Base-by-base conservation (phyloP, 64 coral and sea anemone species). In the Actinia tenebrosa region DNA sequence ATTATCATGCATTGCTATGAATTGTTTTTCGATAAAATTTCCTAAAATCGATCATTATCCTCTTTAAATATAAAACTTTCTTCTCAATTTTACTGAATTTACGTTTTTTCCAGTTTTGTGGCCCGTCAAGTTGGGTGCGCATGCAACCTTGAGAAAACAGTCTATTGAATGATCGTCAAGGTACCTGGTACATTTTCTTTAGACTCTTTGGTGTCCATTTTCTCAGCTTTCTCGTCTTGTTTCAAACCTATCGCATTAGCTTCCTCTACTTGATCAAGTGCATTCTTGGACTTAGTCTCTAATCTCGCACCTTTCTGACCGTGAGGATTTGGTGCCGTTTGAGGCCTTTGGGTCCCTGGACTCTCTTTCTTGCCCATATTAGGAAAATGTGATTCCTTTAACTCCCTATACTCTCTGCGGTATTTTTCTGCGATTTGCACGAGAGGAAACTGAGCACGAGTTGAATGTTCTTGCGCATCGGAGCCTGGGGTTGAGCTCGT, bases 381-480 rank as follows among this genome's bases (percentile, higher is more conserved):
- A 4, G 83, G 83, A 64, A 85, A 13, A 62, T 26, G 44, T 16
- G 83, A 59, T 16, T 87, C 44, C 20, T 83, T 87, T 80, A 69
- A 56, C 5, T 81, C 80, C 30, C 45, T 66, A 45, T 80, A 60
- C 77, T 92, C 90, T 83, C 78, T 92, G 11, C 90, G 59, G 85
- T 92, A 92, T 42, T 92, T 92, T 23, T 92, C 85, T n/a, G 85
- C 85, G 6, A 92, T 87, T 83, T 92, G 85, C 47, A 92, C 78
- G 45, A 87, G 59, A 18, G 85, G 78, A 54, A 83, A 92, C 11
- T 45, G 45, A 1, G 71, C 75, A 16, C 16, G 60, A 52, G 17
- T 26, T 1, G 82, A 71, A 22, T 71, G 84, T 17, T 64, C 80
- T n/a, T 52, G 37, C 37, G 22, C 17, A 54, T 60, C 84, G 53